phyloP scores from a whole-genome alignment of 1,140 invertebrate genomes.

The Ridgeia piscesae region DNA sequence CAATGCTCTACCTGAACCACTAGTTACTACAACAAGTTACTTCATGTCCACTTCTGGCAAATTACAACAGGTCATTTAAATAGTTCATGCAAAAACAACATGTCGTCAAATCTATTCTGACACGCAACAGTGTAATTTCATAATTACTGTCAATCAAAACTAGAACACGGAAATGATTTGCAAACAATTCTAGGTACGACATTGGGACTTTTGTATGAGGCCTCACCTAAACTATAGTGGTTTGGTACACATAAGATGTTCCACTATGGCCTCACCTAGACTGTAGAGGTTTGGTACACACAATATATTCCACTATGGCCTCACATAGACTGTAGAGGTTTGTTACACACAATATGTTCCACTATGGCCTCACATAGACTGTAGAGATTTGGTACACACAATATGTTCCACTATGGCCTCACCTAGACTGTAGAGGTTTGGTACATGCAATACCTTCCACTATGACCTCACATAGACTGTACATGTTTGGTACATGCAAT shows the following conservation, averaged over 20 bases:
- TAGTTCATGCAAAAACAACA: background rate
- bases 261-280: slow-evolving; percentile 52
- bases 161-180: background rate
- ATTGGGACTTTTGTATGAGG: too few relatives aligned
- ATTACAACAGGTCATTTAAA: background rate
- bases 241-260: slow-evolving; percentile 59
- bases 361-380: slow-evolving; percentile 50
- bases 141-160: background rate
- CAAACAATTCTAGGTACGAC: too few relatives aligned
- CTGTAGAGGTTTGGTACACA: slow-evolving; percentile 57
- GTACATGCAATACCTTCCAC: slow-evolving; percentile 60
- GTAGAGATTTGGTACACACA: slow-evolving; percentile 57
- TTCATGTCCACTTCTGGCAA: background rate
- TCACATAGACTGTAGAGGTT: slow-evolving; percentile 51
- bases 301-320: slow-evolving; percentile 56
- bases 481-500: slow-evolving; percentile 58
- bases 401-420: slow-evolving; percentile 56
- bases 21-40: slow-evolving; percentile 29
- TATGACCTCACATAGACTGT: slow-evolving; percentile 42
- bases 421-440: slow-evolving; percentile 52
- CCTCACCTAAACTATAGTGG: slow-evolving; percentile 42
- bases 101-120: background rate
- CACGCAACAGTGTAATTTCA: background rate
- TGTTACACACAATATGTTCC: slow-evolving; percentile 59
- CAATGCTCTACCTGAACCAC: too few relatives aligned